A percentile compares a stretch with the other conserved stretches of the same genome.
Evolutionary conservation across 64 coral and sea anemone species (phyloP).

Genomic region (Dendronephthya gigantea): DNA sequence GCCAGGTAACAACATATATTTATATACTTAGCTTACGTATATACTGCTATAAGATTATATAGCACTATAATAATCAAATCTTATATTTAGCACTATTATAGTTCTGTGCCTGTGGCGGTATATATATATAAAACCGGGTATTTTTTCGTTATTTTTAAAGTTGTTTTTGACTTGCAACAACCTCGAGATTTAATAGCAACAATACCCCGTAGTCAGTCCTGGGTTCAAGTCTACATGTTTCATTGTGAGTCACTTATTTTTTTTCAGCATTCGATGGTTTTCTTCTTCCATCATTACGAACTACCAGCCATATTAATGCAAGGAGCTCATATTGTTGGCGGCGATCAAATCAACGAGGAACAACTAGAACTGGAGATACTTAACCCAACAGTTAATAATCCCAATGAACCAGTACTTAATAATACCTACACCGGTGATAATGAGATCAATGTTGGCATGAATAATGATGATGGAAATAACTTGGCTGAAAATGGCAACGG

Average conservation of each 20-base stretch:
- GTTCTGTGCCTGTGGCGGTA: too few species aligned
- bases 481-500: neutral
- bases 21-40: too few species aligned
- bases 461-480: neutral
- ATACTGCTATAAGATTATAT: too few species aligned
- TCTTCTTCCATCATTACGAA: conserved; percentile 96
- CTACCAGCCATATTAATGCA: conserved; percentile 72
- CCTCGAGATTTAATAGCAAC: too few species aligned
- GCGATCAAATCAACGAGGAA: conserved; percentile 49
- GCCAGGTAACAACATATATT: too few species aligned
- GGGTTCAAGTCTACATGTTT: too few species aligned
- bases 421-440: neutral
- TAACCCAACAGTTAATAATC: neutral
- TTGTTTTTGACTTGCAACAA: too few species aligned
- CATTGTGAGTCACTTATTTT: neutral
- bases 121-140: too few species aligned
- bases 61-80: too few species aligned
- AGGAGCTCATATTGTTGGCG: conserved; percentile 53
- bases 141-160: too few species aligned
- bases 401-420: neutral
- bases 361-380: neutral
- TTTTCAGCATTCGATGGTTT: conserved; percentile 86
- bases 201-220: too few species aligned
- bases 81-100: too few species aligned
- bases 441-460: neutral